Base-by-base conservation (phyloP, 2,888 invertebrate species). In the Drosophila austrosaltans region DNA sequence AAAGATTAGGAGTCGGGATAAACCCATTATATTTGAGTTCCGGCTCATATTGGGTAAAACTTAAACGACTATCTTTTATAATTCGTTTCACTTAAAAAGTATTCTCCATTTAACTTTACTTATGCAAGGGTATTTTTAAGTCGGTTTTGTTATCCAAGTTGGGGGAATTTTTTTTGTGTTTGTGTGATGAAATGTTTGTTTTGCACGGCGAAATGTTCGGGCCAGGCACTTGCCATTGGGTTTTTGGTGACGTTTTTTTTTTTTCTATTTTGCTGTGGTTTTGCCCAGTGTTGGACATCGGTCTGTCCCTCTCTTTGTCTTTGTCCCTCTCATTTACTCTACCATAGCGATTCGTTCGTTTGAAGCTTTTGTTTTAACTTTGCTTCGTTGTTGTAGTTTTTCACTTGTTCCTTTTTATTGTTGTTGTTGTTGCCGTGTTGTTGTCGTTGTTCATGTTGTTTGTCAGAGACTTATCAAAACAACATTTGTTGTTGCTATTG, bases 121-220 rank as follows among this genome's bases (percentile, higher is more conserved):
- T 44, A 48, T 36, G 39, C 42, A 5, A 39, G 32, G 25, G 48
- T 25, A 48, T 25, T 0, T 12, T 12, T 25, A 48, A 4, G 48
- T 48, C 48, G 48, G 2, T 44, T 53, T 32, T 42, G 30, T 54
- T 22, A 2, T 22, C 36, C 10, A 48, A 64, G 39, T 63, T 69
- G 40, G 48, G 48, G 48, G 25, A 44, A 25, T 39, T 64, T 61
- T 70, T 60, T 81, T 74, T 73, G 72, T 75, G 75, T 78, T 77
- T 83, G 75, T 82, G 79, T 83, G 89, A 85, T 85, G 85, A 85
- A 85, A 85, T 85, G 85, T 85, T 85, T 85, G 85, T 85, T 85
- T 85, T 85, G 85, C 89, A 84, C 85, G 75, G 83, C 87, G 89
- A 85, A 85, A 85, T 89, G 82, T 74, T 66, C 87, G 84, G 75